Conservation (phyloP, 2,113 vertebrate genomes). For the Bothrops jararaca region DNA sequence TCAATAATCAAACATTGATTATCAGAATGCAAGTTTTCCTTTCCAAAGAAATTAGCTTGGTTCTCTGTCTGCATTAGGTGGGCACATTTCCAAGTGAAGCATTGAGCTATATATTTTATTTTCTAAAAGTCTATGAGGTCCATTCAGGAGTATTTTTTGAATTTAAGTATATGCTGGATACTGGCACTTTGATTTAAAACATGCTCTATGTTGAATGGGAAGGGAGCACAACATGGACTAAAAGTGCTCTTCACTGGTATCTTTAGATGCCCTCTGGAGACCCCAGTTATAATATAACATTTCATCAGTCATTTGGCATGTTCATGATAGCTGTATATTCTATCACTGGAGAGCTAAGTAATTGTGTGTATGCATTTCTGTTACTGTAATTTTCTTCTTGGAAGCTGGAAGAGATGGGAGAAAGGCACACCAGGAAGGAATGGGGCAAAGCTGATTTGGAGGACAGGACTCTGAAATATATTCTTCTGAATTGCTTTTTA, state of each 20-base stretch:
- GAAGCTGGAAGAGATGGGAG: neutral
- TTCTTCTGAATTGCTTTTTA: neutral
- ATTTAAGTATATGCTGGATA: neutral
- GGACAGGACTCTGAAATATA: neutral
- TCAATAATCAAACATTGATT: neutral
- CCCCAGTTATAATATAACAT: neutral
- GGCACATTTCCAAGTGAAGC: neutral
- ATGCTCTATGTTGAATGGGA: neutral
- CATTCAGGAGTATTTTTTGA: neutral
- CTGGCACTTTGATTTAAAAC: neutral
- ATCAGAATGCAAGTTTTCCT: neutral
- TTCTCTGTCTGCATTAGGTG: neutral
- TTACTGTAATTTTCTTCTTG: neutral
- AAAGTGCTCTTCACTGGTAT: neutral
- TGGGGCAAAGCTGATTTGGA: neutral
- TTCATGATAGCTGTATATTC: neutral
- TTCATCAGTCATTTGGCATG: neutral
- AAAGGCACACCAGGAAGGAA: neutral
- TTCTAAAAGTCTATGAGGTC: neutral
- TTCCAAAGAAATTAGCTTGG: neutral
- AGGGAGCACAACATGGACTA: neutral
- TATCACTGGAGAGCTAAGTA: neutral
- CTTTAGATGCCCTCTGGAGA: neutral
- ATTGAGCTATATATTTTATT: neutral
- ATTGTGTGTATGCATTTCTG: neutral